Conservation (phyloP, 2,888 invertebrate species). For the Opisthograptis luteolata region DNA sequence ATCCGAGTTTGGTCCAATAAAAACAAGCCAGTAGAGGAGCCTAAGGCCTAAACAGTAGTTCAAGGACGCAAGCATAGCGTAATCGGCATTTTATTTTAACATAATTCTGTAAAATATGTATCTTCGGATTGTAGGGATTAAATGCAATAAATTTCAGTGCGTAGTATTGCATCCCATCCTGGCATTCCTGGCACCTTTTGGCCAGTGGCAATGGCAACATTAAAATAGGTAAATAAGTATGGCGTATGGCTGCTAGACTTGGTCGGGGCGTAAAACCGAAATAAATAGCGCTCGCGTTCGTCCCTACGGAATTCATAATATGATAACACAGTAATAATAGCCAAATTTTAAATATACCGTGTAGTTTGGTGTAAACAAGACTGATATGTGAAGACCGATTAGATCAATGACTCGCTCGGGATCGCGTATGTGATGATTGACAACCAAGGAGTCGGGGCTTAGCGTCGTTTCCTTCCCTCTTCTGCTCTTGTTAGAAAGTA, state of each 20-base stretch:
- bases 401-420: slow-evolving; percentile 73
- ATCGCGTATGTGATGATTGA: slow-evolving; percentile 62
- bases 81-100: too few species aligned
- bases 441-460: slow-evolving; percentile 63
- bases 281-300: slow-evolving; percentile 4
- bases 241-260: slow-evolving; percentile 50
- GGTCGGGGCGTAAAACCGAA: slow-evolving; percentile 27
- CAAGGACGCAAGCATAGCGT: too few species aligned
- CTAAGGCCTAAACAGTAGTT: too few species aligned
- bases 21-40: too few species aligned
- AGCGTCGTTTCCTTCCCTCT: slow-evolving; percentile 65
- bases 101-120: too few species aligned
- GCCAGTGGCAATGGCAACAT: slow-evolving; percentile 42
- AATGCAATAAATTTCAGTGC: too few species aligned
- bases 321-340: not conserved
- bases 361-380: slow-evolving; percentile 29
- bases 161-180: too few species aligned
- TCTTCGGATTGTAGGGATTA: too few species aligned
- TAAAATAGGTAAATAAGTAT: slow-evolving; percentile 78
- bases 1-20: too few species aligned
- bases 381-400: slow-evolving; percentile 48
- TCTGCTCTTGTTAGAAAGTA: slow-evolving; percentile 63
- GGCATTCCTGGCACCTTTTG: too few species aligned
- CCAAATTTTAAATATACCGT: slow-evolving; percentile 10
- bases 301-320: slow-evolving; percentile 5